A percentile compares a stretch with the other conserved stretches of the same genome.
Conservation (phyloP, 2,797 vertebrate species). For the Prunella strophiata region DNA sequence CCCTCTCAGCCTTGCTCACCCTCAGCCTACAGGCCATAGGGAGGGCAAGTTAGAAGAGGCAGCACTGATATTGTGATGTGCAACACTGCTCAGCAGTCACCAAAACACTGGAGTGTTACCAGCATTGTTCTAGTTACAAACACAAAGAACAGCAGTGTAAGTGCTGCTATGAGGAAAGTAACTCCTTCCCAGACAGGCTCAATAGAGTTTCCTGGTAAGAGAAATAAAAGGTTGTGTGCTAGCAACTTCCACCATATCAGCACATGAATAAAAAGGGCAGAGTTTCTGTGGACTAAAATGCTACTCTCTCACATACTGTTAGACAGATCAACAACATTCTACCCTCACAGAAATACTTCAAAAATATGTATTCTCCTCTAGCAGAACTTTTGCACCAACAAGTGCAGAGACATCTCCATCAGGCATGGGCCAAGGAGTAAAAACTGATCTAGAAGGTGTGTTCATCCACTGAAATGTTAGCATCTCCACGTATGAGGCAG, state of each 20-base stretch:
- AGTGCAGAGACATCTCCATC: no score
- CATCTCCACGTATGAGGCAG: no score
- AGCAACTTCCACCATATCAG: rapidly evolving
- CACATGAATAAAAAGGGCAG: not conserved
- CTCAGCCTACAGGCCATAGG: not conserved
- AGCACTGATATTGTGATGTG: not conserved
- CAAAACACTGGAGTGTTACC: not conserved
- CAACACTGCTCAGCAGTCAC: not conserved
- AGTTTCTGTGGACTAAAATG: not conserved
- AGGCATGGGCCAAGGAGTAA: no score
- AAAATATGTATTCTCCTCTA: no score
- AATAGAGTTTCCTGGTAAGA: not conserved
- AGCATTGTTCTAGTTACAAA: not conserved
- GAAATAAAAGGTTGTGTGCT: not conserved
- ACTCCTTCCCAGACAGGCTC: not conserved
- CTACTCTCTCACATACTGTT: not conserved
- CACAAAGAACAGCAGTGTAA: not conserved
- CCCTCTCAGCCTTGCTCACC: not conserved
- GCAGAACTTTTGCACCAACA: no score
- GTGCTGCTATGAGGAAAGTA: not conserved
- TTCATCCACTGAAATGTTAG: no score
- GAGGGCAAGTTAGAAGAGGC: not conserved
- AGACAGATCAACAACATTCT: no score
- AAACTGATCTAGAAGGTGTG: no score
- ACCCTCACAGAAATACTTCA: no score